Conservation (phyloP, 2,113 vertebrate species). For the Anarrhichthys ocellatus region DNA sequence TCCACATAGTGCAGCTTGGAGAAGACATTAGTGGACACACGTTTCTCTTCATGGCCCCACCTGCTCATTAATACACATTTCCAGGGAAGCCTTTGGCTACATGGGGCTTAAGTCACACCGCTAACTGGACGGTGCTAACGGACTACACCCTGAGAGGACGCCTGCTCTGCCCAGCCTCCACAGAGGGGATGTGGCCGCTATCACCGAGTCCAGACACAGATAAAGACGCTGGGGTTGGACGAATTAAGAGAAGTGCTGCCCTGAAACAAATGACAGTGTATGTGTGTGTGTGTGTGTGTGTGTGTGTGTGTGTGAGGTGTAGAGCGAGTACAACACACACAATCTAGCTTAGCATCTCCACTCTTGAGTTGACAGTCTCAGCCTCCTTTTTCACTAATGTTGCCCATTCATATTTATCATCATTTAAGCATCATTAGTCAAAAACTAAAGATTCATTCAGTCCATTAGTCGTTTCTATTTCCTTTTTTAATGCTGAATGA, state of each 20-base stretch:
- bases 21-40: too few relatives aligned
- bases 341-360: neutral
- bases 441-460: too few relatives aligned
- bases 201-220: constrained; percentile 67
- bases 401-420: too few relatives aligned
- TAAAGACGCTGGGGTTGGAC: constrained; percentile 48
- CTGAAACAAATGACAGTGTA: constrained; percentile 35
- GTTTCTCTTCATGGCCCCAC: neutral
- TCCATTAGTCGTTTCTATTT: too few relatives aligned
- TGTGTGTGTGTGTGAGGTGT: neutral
- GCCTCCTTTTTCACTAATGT: too few relatives aligned
- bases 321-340: neutral
- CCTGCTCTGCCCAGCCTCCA: neutral
- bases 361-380: neutral
- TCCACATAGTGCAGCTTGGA: too few relatives aligned
- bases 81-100: neutral
- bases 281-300: constrained; percentile 2
- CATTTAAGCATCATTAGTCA: too few relatives aligned
- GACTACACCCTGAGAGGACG: constrained; percentile 55
- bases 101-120: neutral
- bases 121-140: constrained; percentile 9
- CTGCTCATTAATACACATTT: neutral
- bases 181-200: constrained; percentile 53
- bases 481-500: too few relatives aligned
- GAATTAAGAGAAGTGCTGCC: constrained; percentile 13